Evolutionary conservation across 1,140 invertebrate species (phyloP).

Genomic region (Archegozetes longisetosus): DNA sequence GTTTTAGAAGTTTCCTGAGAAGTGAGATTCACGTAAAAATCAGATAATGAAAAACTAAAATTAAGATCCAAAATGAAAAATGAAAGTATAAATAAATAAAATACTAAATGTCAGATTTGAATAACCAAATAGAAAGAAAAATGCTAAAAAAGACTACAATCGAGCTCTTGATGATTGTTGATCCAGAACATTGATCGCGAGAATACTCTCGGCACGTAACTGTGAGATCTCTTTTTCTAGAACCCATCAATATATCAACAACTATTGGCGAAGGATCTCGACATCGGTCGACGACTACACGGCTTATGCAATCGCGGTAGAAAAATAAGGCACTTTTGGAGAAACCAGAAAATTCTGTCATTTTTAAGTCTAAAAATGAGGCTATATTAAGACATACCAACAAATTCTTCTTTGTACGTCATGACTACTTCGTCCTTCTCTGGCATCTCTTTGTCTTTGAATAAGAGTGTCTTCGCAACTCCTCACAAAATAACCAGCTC

Average conservation of each 20-base stretch:
- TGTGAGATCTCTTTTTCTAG: conserved; percentile 13
- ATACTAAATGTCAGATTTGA: too few species aligned
- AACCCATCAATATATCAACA: conserved; percentile 16
- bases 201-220: conserved; percentile 12
- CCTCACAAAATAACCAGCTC: background rate
- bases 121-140: too few species aligned
- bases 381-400: conserved; percentile 11
- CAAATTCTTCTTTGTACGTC: conserved; percentile 17
- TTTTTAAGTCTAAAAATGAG: background rate
- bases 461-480: conserved; percentile 12
- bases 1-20: too few species aligned
- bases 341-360: conserved; percentile 1
- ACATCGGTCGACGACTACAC: conserved; percentile 15
- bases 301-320: conserved; percentile 17
- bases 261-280: conserved; percentile 7
- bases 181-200: conserved; percentile 13
- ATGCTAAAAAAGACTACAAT: too few species aligned
- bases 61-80: too few species aligned
- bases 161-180: background rate
- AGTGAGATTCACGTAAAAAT: too few species aligned
- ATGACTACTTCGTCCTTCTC: conserved; percentile 9
- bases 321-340: conserved; percentile 13
- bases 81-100: too few species aligned
- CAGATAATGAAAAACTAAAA: too few species aligned
- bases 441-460: conserved; percentile 11